Percentiles rank a stretch among this genome's conserved stretches.
phyloP scores from a whole-genome alignment of 2,888 invertebrate species.

The Caenorhabditis uteleia region DNA sequence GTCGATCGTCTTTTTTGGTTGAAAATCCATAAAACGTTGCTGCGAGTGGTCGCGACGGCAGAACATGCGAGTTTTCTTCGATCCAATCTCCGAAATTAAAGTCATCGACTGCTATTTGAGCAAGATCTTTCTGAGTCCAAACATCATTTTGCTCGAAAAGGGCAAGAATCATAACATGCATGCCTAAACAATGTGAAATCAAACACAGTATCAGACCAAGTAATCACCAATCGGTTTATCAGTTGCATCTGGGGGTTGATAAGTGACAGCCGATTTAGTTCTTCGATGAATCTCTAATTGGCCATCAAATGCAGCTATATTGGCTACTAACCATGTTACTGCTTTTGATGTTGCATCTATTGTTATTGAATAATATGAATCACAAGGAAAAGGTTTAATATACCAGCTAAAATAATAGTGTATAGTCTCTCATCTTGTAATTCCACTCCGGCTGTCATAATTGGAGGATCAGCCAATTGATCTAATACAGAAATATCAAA shows the following conservation, averaged over 20 bases:
- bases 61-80: slow-evolving; percentile 14
- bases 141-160: slow-evolving; percentile 39
- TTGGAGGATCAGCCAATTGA: slow-evolving; percentile 31
- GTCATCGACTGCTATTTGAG: slow-evolving; percentile 28
- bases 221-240: slow-evolving; percentile 21
- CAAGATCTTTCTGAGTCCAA: slow-evolving; percentile 36
- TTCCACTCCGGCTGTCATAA: slow-evolving; percentile 26
- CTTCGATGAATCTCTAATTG: slow-evolving; percentile 30
- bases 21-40: slow-evolving; percentile 41
- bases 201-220: background rate
- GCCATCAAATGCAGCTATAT: slow-evolving; percentile 37
- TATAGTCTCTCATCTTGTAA: slow-evolving; percentile 38
- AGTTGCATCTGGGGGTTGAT: slow-evolving; percentile 19
- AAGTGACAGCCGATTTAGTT: slow-evolving; percentile 30
- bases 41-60: slow-evolving; percentile 16
- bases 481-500: slow-evolving; percentile 31
- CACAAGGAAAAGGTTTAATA: slow-evolving; percentile 1
- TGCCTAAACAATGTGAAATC: slow-evolving; percentile 20
- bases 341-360: slow-evolving; percentile 35
- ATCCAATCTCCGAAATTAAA: slow-evolving; percentile 33
- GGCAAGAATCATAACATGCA: slow-evolving; percentile 41
- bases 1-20: slow-evolving; percentile 26
- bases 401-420: slow-evolving; percentile 43
- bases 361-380: slow-evolving; percentile 1
- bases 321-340: slow-evolving; percentile 36